These are phyloP conservation scores for Anser cygnoides DNA, from an alignment of 2,113 vertebrate genomes.

Conservation along the genomic window DNA sequence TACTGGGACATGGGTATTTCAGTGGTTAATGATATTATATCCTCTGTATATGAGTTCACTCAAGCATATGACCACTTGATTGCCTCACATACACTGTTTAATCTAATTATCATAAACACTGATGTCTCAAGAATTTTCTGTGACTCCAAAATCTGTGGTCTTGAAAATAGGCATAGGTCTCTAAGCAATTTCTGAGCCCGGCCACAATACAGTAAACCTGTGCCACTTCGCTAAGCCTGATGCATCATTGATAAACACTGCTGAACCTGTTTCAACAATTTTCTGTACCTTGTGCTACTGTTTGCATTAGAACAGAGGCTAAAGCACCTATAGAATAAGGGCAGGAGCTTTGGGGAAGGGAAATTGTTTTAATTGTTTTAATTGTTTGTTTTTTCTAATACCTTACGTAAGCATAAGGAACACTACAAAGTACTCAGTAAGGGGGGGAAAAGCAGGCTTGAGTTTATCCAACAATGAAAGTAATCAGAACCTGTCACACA, in stretches of 20 bases:
- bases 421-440: not conserved
- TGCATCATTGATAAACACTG: not conserved
- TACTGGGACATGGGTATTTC: slow-evolving; percentile 5
- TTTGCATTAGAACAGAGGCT: not conserved
- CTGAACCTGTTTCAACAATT: not conserved
- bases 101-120: slow-evolving; percentile 50
- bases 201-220: not conserved
- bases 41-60: slow-evolving; percentile 7
- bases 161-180: not conserved
- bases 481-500: not conserved
- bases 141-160: not conserved
- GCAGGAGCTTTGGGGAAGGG: not conserved
- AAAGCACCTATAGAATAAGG: not conserved
- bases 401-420: not conserved
- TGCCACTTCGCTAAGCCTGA: not conserved
- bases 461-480: slow-evolving; percentile 25
- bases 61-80: slow-evolving; percentile 49
- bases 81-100: slow-evolving; percentile 42
- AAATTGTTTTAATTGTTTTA: not conserved
- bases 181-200: not conserved
- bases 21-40: slow-evolving; percentile 8
- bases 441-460: not conserved
- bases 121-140: not conserved
- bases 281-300: not conserved
- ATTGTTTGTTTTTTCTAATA: not conserved